phyloP scores from a whole-genome alignment of 1,140 invertebrate species.

The Sinella curviseta region DNA sequence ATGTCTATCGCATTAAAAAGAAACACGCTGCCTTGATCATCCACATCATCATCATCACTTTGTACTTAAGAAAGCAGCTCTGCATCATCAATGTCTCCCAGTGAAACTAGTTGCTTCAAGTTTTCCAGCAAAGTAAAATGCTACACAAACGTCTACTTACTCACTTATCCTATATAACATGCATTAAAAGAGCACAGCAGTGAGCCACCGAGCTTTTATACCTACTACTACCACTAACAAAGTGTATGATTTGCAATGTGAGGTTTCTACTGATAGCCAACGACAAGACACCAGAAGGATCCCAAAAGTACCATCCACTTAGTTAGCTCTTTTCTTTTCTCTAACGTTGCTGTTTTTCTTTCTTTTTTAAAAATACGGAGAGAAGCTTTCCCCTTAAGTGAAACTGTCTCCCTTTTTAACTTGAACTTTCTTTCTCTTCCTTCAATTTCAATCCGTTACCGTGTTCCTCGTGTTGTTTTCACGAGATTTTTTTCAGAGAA shows the following conservation, averaged over 20 bases:
- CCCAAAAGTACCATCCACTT: conserved; percentile 24
- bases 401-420: conserved; percentile 12
- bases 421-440: not conserved
- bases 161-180: no score
- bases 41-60: no score
- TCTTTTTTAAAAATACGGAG: not conserved
- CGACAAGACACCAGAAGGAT: not conserved
- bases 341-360: not conserved
- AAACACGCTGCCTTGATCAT: not conserved
- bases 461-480: no score
- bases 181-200: no score
- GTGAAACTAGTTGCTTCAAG: not conserved
- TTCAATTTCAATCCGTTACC: not conserved
- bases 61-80: no score
- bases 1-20: not conserved
- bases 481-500: no score
- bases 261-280: not conserved
- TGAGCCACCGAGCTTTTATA: no score
- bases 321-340: not conserved
- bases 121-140: no score
- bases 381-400: conserved; percentile 12
- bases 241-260: conserved; percentile 6
- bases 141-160: no score
- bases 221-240: not conserved
- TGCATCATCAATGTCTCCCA: no score